Evolutionary conservation across 2,113 vertebrate species (phyloP).

Genomic region (Laticauda colubrina): DNA sequence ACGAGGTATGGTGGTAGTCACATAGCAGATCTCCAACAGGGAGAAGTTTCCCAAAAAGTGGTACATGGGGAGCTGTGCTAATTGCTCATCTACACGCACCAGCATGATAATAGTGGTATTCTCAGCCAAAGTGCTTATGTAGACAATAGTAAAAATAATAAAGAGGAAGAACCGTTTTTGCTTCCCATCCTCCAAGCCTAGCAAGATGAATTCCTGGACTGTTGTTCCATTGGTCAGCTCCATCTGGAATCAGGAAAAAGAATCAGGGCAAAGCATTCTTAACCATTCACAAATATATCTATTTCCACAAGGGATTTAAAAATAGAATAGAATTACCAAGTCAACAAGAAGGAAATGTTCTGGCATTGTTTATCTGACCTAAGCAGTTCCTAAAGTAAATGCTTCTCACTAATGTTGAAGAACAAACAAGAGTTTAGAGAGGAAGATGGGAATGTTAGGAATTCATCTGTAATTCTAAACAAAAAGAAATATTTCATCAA

Average conservation of each 20-base stretch:
- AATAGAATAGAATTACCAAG: background rate
- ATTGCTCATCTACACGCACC: background rate
- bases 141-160: background rate
- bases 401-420: background rate
- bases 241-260: background rate
- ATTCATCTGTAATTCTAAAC: background rate
- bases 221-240: background rate
- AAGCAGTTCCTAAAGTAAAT: background rate
- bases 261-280: background rate
- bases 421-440: background rate
- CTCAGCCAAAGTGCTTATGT: background rate
- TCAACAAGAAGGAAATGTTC: background rate
- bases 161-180: background rate
- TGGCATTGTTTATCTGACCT: background rate
- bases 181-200: background rate
- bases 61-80: conserved; percentile 50
- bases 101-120: background rate
- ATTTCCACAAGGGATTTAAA: background rate
- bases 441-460: background rate
- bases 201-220: background rate
- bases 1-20: conserved; percentile 35
- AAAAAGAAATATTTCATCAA: background rate
- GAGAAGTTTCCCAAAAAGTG: conserved; percentile 49
- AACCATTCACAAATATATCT: background rate
- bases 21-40: conserved; percentile 49